Conservation (phyloP, 2,113 vertebrate species). For the Megaleporinus macrocephalus region DNA sequence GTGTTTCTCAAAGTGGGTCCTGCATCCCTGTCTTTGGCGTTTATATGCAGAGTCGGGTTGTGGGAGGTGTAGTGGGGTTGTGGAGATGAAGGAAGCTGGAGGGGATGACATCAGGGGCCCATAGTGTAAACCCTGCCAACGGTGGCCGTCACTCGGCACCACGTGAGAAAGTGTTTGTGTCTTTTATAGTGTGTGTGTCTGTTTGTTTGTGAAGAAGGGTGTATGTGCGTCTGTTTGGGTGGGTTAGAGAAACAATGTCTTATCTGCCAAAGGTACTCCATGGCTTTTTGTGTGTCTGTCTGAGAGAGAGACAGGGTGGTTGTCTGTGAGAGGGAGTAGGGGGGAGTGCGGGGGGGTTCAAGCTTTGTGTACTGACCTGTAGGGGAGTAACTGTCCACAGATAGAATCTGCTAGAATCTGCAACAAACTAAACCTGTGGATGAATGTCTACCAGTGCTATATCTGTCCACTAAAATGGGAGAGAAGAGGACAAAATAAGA, state of each 20-base stretch:
- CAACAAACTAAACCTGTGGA: not conserved
- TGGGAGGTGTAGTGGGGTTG: conserved; percentile 43
- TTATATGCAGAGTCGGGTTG: conserved; percentile 43
- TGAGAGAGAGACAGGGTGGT: not conserved
- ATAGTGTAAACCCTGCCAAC: not conserved
- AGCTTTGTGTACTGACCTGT: not conserved
- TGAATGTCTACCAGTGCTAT: not conserved
- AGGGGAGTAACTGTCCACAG: not conserved
- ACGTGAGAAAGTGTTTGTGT: conserved; percentile 15
- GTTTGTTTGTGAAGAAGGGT: conserved; percentile 5
- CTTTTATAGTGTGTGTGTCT: conserved; percentile 7
- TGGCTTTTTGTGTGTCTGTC: not conserved
- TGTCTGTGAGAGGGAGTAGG: not conserved
- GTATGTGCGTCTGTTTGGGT: not conserved
- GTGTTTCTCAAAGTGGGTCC: conserved; percentile 19
- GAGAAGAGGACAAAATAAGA: not conserved
- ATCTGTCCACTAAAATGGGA: not conserved
- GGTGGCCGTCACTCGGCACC: not conserved
- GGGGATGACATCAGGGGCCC: conserved; percentile 40
- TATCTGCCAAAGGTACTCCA: conserved; percentile 16
- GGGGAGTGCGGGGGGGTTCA: not conserved
- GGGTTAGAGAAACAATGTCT: not conserved
- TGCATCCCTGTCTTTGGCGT: conserved; percentile 17
- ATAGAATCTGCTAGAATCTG: not conserved
- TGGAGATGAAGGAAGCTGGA: conserved; percentile 26